Evolutionary conservation across 2,888 invertebrate species (phyloP), one percentile per base, ranked within the genome.

Genomic region (Platynereis dumerilii): DNA sequence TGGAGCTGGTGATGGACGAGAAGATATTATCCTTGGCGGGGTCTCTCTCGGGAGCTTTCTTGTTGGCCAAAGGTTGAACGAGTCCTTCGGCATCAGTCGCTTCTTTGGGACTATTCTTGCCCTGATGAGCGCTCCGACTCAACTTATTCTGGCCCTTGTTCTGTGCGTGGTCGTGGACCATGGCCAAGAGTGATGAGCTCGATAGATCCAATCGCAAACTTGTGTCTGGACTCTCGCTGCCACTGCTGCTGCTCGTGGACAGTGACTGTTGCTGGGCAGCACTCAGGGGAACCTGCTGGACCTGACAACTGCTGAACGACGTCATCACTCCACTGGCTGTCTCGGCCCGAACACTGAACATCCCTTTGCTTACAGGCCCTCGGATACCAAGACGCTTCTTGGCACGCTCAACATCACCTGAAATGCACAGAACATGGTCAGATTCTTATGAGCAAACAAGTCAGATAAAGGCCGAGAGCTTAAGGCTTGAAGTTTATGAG

Each of bases 301-400:
- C 53, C 24, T 57, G 45, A 22, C 45, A 29, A 2, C 58, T 58
- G 2, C 58, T 34, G 26, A 42, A 55, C 28, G 55, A 64, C 22
- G 58, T 53, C 3, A 54, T 53, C 24, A 58, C 52, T 34, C 34
- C 34, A 15, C 48, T 64, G 52, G 45, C 64, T 27, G 52, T 64
- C 20, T 58, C 45, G 52, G 64, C 64, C 17, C 53, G 52, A n/a
- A 64, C 44, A 53, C 64, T 64, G 58, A 64, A 64, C 34, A 53
- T 24, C 15, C 64, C 58, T 12, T 56, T 44, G 26, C 59, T 28
- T 29, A 52, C 26, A 22, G 72, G 72, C 17, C 72, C 74, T 10
- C 67, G 61, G n/a, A 66, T 64, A 20, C 72, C 74, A 5, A 74
- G 61, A 22, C 74, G 66, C 58, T 73, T 74, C 58, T 61, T 71